Evolutionary conservation across 2,113 vertebrate species (phyloP), one percentile per base, ranked within the genome.

Genomic region (Anarhynchus alexandrinus): DNA sequence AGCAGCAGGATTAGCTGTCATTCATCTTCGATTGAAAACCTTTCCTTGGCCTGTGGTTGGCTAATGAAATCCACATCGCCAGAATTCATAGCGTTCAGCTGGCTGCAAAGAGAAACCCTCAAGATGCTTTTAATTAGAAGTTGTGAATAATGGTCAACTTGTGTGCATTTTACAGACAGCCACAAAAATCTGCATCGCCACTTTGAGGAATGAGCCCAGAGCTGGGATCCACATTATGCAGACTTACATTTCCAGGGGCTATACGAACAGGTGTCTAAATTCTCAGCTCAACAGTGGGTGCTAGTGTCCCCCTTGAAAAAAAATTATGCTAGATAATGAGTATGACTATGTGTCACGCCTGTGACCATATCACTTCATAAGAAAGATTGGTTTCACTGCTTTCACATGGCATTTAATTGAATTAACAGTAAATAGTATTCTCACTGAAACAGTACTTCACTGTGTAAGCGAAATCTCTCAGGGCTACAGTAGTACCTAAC

Each of bases 41-140:
- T 77, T 92, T 92, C 85, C 84, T 15, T 57, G 52, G 92, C 73
- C 90, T 93, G 77, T 82, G 92, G 92, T n/a, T 94, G 95, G 93
- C 92, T 96, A 97, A 97, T 93, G 97, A 97, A 97, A 97, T 96
- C 96, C 96, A 82, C 94, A 97, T 97, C 71, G 0, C 70, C 74
- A 79, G 52, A 84, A 91, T 61, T 91, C 95, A 94, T 21, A 81
- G 74, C 26, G 4, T 93, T 95, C 88, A 78, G 71, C 84, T 97
- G 96, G 95, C 95, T 93, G 84, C 87, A 96, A 79, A 96, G 40
- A 95, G 95, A 95, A 84, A 90, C 42, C 27, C 71, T 95, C 94
- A 97, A 96, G 96, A 97, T 88, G 94, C 88, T 97, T 97, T 95
- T 96, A 97, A 97, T 98, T 97, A 98, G 84, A 84, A 86, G 73